Percentiles rank a stretch among this genome's conserved stretches.
These are phyloP conservation scores for Chanos chanos DNA, from an alignment of 2,797 vertebrate genomes.

Conservation along the genomic window DNA sequence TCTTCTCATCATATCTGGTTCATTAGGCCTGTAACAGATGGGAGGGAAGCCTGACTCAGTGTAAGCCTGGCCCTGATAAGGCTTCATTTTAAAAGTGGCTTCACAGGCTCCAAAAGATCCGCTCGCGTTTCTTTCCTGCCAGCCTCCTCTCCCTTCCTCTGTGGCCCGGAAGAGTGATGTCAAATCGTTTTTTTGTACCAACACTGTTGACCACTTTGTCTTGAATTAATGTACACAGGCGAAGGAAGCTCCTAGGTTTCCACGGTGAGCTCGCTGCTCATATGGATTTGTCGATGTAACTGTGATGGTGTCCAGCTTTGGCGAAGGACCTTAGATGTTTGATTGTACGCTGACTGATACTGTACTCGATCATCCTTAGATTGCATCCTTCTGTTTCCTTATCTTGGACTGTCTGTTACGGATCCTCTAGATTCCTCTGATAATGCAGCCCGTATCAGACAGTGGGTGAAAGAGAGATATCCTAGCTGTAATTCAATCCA, in stretches of 20 bases:
- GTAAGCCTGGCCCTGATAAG: not conserved
- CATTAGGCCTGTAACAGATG: not conserved
- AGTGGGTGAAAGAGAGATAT: constrained; percentile 38
- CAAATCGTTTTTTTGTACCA: constrained; percentile 49
- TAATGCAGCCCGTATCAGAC: constrained; percentile 37
- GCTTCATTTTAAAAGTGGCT: constrained; percentile 6
- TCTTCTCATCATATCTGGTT: too few species aligned
- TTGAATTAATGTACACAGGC: constrained; percentile 47
- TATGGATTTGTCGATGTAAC: constrained; percentile 33
- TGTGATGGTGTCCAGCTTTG: constrained; percentile 40
- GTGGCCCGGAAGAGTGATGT: constrained; percentile 36
- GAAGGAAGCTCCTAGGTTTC: constrained; percentile 41
- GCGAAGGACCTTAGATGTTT: constrained; percentile 38
- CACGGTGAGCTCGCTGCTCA: constrained; percentile 35
- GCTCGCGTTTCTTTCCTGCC: constrained; percentile 11
- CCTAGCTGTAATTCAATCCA: constrained; percentile 38
- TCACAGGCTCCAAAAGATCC: too few species aligned
- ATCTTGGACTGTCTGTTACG: constrained; percentile 36
- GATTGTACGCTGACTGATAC: constrained; percentile 37
- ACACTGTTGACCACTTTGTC: constrained; percentile 50
- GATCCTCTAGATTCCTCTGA: constrained; percentile 31
- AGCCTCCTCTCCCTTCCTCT: constrained; percentile 8
- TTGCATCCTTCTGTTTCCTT: constrained; percentile 38
- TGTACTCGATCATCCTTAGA: constrained; percentile 12
- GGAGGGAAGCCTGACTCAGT: not conserved